Evolutionary conservation across 2,113 vertebrate species (phyloP).

Genomic region (Piaya cayana): DNA sequence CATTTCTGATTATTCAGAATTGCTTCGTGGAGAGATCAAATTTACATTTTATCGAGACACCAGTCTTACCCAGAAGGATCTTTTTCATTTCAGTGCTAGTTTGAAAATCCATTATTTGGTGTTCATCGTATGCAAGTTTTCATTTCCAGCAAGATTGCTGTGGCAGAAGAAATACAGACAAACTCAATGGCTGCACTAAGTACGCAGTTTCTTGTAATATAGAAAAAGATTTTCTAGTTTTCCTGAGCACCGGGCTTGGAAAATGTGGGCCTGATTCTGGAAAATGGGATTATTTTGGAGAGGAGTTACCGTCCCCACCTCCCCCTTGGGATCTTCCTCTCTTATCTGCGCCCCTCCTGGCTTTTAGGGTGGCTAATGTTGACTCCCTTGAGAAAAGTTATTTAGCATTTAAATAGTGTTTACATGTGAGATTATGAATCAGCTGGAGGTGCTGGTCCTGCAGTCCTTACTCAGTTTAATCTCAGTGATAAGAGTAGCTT

Average conservation of each 20-base stretch:
- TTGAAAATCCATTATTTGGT: conserved; percentile 63
- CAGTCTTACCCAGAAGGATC: conserved; percentile 27
- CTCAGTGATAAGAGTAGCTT: neutral
- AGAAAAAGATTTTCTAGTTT: conserved; percentile 2
- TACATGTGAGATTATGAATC: neutral
- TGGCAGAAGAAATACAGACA: conserved; percentile 13
- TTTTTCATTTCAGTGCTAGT: conserved; percentile 46
- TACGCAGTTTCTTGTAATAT: neutral
- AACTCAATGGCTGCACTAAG: conserved; percentile 8
- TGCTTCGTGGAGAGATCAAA: conserved; percentile 20
- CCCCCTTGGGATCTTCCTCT: neutral
- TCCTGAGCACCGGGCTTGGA: neutral
- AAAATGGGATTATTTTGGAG: neutral
- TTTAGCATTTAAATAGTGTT: neutral
- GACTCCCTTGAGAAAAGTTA: neutral
- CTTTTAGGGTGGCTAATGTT: neutral
- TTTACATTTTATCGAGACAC: conserved; percentile 64
- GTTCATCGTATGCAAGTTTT: conserved; percentile 16
- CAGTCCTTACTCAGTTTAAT: neutral
- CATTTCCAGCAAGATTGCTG: conserved; percentile 43
- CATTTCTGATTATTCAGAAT: conserved; percentile 54
- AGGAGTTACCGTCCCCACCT: neutral
- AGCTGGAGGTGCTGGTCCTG: neutral
- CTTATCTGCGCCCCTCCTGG: neutral
- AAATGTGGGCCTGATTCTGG: neutral